Conservation (phyloP, 1,140 invertebrate species). For the Euglossa dilemma region DNA sequence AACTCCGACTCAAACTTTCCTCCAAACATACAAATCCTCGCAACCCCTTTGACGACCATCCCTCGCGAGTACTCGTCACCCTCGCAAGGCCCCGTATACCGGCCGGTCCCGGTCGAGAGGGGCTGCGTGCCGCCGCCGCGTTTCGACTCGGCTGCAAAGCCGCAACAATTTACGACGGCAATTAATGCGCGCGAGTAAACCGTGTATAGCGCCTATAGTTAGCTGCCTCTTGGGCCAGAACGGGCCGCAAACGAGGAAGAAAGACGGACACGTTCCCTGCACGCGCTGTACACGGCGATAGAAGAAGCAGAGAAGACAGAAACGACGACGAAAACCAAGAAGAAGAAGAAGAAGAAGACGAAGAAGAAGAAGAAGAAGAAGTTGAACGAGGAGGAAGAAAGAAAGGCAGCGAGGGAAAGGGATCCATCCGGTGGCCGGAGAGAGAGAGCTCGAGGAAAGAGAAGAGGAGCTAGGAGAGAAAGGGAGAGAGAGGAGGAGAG, state of each 20-base stretch:
- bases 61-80: too few relatives aligned
- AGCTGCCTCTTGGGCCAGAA: constrained; percentile 60
- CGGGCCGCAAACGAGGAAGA: constrained; percentile 30
- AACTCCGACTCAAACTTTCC: too few relatives aligned
- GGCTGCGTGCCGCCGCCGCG: constrained; percentile 45
- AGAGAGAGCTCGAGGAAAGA: constrained; percentile 42
- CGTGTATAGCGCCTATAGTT: constrained; percentile 78
- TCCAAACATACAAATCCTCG: too few relatives aligned
- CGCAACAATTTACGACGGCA: constrained; percentile 83
- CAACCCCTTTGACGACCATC: too few relatives aligned
- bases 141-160: constrained; percentile 76
- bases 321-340: neutral
- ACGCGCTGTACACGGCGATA: constrained; percentile 13
- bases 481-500: constrained; percentile 56
- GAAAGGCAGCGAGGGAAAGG: constrained; percentile 8
- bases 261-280: constrained; percentile 41
- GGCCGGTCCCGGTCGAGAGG: neutral
- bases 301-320: constrained; percentile 16
- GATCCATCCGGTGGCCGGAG: constrained; percentile 18
- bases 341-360: constrained; percentile 33
- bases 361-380: constrained; percentile 1
- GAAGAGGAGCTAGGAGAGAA: constrained; percentile 17
- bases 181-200: constrained; percentile 82
- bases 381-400: constrained; percentile 25
- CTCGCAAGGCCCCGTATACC: too few relatives aligned